Evolutionary conservation across 2,113 vertebrate genomes (phyloP).

Genomic region (Mixornis gularis): DNA sequence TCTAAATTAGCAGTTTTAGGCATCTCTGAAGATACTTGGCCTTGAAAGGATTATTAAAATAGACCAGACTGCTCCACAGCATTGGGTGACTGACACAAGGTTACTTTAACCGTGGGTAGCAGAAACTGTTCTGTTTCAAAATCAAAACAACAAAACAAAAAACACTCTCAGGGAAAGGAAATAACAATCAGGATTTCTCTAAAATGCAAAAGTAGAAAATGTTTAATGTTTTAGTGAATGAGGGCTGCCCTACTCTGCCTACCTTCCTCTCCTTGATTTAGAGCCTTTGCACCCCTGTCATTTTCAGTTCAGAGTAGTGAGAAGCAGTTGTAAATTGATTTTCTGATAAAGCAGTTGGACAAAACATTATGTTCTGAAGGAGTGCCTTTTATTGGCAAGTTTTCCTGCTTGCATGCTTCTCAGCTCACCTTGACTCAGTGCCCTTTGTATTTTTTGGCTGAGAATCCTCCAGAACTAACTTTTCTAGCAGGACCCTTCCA

Average conservation of each 20-base stretch:
- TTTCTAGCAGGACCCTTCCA: not conserved
- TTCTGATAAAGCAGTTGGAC: conserved; percentile 31
- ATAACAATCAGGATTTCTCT: not conserved
- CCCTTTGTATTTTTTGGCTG: conserved; percentile 12
- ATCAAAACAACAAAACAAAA: not conserved
- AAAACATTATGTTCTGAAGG: conserved; percentile 59
- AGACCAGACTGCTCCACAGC: not conserved
- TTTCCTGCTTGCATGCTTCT: conserved; percentile 48
- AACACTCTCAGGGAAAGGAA: not conserved
- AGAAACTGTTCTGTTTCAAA: not conserved
- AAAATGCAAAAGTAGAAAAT: not conserved
- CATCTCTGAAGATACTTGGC: not conserved
- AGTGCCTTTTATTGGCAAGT: conserved; percentile 49
- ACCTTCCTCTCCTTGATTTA: not conserved
- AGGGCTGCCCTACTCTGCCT: not conserved
- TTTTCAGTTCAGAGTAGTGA: conserved; percentile 40
- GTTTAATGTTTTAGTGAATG: not conserved
- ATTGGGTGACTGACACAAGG: not conserved
- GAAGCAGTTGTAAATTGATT: conserved; percentile 54
- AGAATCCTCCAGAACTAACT: not conserved
- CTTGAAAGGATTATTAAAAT: not conserved
- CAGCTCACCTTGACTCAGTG: conserved; percentile 59
- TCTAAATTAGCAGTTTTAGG: not conserved
- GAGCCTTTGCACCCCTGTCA: not conserved
- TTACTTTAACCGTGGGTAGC: not conserved